Conservation (phyloP, 2,797 vertebrate genomes). For the Poeciliopsis turneri region DNA sequence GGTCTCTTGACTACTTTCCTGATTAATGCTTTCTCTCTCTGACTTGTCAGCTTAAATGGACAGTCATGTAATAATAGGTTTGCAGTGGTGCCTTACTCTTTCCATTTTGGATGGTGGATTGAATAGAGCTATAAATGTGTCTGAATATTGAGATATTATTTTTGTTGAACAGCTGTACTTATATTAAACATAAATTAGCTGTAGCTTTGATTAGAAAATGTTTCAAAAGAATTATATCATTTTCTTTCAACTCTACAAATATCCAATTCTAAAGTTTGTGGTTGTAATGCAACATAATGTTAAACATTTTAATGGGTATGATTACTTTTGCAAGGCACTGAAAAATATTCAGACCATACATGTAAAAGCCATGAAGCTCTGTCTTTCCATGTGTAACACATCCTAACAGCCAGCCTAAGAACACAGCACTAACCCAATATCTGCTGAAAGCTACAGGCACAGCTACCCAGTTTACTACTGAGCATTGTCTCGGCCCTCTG, state of each 20-base stretch:
- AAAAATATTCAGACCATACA: slow-evolving; percentile 20
- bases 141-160: not conserved
- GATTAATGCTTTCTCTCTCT: not conserved
- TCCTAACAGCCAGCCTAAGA: slow-evolving; percentile 55
- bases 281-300: not conserved
- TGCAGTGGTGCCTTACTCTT: not conserved
- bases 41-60: not conserved
- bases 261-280: not conserved
- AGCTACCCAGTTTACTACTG: slow-evolving; percentile 50
- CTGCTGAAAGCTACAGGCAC: slow-evolving; percentile 51
- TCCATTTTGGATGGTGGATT: not conserved
- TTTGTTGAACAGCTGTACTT: not conserved
- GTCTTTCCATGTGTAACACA: slow-evolving; percentile 32
- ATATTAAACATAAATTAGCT: not conserved
- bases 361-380: slow-evolving; percentile 60
- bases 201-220: not conserved
- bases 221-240: not conserved
- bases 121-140: not conserved
- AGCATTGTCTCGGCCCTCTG: slow-evolving; percentile 50
- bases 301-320: not conserved
- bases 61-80: not conserved
- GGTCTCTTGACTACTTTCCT: not conserved
- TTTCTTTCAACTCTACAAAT: not conserved
- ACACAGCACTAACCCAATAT: slow-evolving; percentile 43
- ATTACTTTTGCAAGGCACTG: not conserved